Evolutionary conservation across 2,797 vertebrate genomes (phyloP), one percentile per base, ranked within the genome.

Genomic region (Melanotaenia parkinsoni): DNA sequence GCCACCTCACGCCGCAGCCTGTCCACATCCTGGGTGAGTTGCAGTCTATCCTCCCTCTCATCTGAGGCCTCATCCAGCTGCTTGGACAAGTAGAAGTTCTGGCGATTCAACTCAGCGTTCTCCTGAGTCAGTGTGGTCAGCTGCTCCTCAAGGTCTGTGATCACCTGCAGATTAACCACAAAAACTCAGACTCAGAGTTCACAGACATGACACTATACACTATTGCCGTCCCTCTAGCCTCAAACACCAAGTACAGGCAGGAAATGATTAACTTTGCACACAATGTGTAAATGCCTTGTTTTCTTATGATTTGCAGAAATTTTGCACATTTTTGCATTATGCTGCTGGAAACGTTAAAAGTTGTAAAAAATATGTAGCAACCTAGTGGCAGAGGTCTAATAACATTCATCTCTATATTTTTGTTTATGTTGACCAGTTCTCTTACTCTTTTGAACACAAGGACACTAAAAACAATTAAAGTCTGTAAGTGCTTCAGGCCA

Each of bases 41-140:
- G 97, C 28, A 97, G 90, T 1, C 97, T 95, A 84, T 99, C 98
- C 10, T 98, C 97, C 0, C 87, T 94, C 82, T 98, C 97, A 1
- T 98, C 97, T 0, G 97, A 97, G 2, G 96, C 97, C 84, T 99
- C 98, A 0, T 98, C 98, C 0, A 99, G 95, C 90, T 99, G 98
- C 87, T 99, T 99, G 90, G 97, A 97, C 79, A 99, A 88, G 91
- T 97, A 99, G 90, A 99, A 99, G 89, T 99, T 99, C 94, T 99
- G 98, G 4, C 97, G 96, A 94, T 99, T 99, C 87, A 99, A 94
- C 84, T 99, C 97, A 0, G 96, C 96, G 0, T 99, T 99, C 88
- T 99, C 98, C 89, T 98, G 97, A 1, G 95, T 97, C 88, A 99
- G 91, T 59, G 97, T 93, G 67, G 96, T 98, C 72, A 99, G 91